Conservation (phyloP, 2,113 vertebrate species). For the Diphyllodes magnificus region DNA sequence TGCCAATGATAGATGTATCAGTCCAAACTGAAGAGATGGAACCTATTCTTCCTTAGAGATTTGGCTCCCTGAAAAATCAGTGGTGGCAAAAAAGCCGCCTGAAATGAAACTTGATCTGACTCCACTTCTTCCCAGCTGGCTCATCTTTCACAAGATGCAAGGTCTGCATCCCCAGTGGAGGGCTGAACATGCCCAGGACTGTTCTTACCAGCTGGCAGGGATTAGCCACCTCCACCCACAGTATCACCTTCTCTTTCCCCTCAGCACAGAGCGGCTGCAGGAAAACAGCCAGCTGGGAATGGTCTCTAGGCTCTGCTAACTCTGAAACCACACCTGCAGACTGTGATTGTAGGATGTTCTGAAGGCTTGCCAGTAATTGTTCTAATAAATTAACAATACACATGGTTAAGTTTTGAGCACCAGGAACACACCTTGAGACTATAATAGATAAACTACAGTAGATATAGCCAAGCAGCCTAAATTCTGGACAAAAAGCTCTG, state of each 20-base stretch:
- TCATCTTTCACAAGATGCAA: neutral
- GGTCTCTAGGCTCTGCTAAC: neutral
- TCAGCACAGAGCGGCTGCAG: neutral
- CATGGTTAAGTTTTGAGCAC: neutral
- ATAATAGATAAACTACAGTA: neutral
- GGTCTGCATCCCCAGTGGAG: fast-evolving
- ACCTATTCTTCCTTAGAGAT: neutral
- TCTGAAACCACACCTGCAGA: neutral
- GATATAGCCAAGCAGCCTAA: neutral
- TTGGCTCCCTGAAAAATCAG: neutral
- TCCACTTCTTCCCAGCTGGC: neutral
- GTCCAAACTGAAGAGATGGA: neutral
- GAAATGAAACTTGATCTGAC: neutral
- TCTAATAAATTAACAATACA: neutral
- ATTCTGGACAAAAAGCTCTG: neutral
- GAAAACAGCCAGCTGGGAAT: neutral
- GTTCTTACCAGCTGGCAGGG: neutral
- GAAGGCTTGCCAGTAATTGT: neutral
- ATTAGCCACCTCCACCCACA: neutral
- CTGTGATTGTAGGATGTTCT: neutral
- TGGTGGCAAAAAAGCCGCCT: neutral
- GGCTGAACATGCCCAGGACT: fast-evolving
- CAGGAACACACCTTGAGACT: neutral
- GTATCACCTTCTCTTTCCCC: neutral
- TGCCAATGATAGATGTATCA: neutral